Evolutionary conservation across 2,113 vertebrate species (phyloP), one percentile per base, ranked within the genome.

Genomic region (Apaloderma vittatum): DNA sequence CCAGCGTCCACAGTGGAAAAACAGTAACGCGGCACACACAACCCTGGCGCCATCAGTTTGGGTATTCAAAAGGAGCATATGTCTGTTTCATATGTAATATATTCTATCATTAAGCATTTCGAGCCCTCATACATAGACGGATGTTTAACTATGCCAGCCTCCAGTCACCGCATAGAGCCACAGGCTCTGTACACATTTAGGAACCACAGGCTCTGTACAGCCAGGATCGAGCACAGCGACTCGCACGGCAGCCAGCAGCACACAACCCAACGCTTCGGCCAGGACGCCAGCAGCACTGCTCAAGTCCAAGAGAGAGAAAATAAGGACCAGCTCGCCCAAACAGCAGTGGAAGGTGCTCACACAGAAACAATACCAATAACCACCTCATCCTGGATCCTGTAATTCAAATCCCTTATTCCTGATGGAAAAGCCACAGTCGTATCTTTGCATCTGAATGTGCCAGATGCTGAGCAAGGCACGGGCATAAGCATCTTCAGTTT

Each of bases 21-120:
- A 5, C 71, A 83, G 18, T 5, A 67, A 75, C 2, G 6, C 0
- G 0, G 2, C 23, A 66, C 15, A 17, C 27, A 45, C 67, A 58
- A 62, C 40, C 24, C 46, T 23, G 24, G 29, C 22, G 3, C 19
- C 73, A 27, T 15, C 5, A 0, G n/a, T 73, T 36, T 34, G 18
- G 45, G 8, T 26, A 49, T 48, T 57, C 73, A 6, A 36, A 86
- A 74, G 43, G 12, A 3, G 13, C 2, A 19, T 15, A 36, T 0
- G 0, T 45, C 88, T 55, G 29, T 6, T 93, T 84, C 12, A 43
- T 8, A 4, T 36, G 30, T 7, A 71, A 61, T 7, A 58, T 2
- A 54, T 46, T 32, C 79, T 61, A 70, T 8, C 43, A 51, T 32
- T 63, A 76, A 67, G 40, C 0, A 15, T 40, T 83, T 88, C 49